Base-by-base conservation (phyloP, 1,140 invertebrate genomes). In the Drosophila ironensis region DNA sequence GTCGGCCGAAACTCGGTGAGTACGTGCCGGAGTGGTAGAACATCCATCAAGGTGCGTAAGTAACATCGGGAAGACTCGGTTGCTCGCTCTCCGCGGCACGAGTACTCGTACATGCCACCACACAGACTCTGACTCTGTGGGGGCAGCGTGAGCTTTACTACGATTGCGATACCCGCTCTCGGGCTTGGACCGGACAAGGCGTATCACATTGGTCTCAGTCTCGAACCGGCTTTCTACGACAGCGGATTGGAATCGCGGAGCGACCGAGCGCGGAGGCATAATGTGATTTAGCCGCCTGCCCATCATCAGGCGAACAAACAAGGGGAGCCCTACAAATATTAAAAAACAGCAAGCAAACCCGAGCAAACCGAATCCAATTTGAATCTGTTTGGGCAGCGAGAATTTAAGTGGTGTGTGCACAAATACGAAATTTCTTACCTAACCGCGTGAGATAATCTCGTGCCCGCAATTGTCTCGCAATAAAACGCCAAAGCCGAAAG, bases 171-270 rank as follows among this genome's bases (percentile, higher is more conserved):
- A 33, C 24, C 8, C 22, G 44, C 28, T 48, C 44, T 69, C 5
- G 22, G 45, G 30, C 11, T 40, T 28, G 56, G 56, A 60, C 56
- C 70, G 76, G 77, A 76, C 72, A 82, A 82, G 77, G 77, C 77
- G 77, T 53, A 68, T 72, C 73, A 70, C 37, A 72, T 82, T 82
- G 76, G 56, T 54, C 37, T 89, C 67, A 89, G 88, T 89, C 88
- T 88, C 88, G 88, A 89, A 88, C 88, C 88, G 88, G 88, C 88
- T 89, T 89, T 89, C 88, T 87, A 75, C 84, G 56, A 67, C 69
- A 72, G 73, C 87, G 87, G 87, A 88, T 87, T 88, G 87, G 53
- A 80, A 71, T 33, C 56, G 61, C 60, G 60, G 45, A 69, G 78
- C 59, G 73, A 44, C 40, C 40, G 25, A 73, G 54, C 41, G 52